phyloP scores from a whole-genome alignment of 2,888 invertebrate species.

The Protophormia terraenovae region DNA sequence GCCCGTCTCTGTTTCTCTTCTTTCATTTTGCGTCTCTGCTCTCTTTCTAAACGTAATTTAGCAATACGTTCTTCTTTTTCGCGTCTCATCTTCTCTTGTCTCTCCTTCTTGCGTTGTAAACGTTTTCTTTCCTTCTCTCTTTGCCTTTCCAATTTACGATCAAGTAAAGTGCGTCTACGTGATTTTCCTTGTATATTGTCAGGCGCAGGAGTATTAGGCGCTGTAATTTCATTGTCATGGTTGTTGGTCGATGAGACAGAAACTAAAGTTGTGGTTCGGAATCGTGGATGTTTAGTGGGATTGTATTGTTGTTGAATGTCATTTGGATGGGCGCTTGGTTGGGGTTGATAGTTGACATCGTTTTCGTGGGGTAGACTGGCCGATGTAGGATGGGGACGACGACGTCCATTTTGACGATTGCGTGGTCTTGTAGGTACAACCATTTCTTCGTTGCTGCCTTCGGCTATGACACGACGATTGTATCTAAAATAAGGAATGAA shows the following conservation, averaged over 20 bases:
- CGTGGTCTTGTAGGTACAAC: constrained; percentile 70
- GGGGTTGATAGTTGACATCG: constrained; percentile 72
- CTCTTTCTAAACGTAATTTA: constrained; percentile 69
- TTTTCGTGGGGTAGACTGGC: constrained; percentile 68
- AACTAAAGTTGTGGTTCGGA: constrained; percentile 41
- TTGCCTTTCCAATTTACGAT: constrained; percentile 74
- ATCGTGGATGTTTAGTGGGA: constrained; percentile 63
- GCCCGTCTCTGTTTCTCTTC: constrained; percentile 61
- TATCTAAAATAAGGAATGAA: constrained; percentile 68
- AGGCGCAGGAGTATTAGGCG: constrained; percentile 52
- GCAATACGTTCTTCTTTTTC: constrained; percentile 69
- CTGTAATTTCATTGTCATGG: constrained; percentile 70
- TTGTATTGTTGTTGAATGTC: constrained; percentile 60
- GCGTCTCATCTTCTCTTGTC: constrained; percentile 70
- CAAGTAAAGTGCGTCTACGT: constrained; percentile 72
- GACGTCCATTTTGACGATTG: constrained; percentile 64
- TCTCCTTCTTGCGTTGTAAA: constrained; percentile 72
- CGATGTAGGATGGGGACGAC: constrained; percentile 54
- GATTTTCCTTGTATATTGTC: constrained; percentile 26
- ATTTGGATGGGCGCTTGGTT: constrained; percentile 66
- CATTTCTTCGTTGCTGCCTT: constrained; percentile 77
- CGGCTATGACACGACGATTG: constrained; percentile 76
- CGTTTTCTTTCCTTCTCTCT: constrained; percentile 74
- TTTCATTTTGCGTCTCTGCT: constrained; percentile 59
- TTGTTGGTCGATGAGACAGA: constrained; percentile 44